A percentile compares a stretch with the other conserved stretches of the same genome.
These are phyloP conservation scores for Hyposoter didymator DNA, from an alignment of 2,888 invertebrate species.

Conservation along the genomic window DNA sequence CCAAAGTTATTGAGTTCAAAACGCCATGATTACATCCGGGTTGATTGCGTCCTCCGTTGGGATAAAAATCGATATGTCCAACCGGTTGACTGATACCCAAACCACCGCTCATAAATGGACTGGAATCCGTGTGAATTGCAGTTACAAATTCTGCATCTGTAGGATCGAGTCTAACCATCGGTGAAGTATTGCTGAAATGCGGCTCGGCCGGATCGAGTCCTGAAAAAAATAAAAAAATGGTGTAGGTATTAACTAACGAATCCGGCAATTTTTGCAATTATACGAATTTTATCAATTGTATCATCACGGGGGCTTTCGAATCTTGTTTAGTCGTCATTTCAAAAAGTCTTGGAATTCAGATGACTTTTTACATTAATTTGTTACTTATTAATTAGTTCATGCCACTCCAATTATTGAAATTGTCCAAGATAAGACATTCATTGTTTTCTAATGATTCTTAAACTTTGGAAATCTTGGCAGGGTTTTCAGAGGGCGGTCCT, in stretches of 20 bases:
- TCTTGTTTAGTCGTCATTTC: too few relatives aligned
- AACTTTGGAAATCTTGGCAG: neutral
- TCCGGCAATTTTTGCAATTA: neutral
- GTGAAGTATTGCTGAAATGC: conserved; percentile 92
- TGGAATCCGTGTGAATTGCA: conserved; percentile 94
- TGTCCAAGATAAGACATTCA: neutral
- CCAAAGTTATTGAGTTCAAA: conserved; percentile 87
- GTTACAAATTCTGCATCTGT: conserved; percentile 96
- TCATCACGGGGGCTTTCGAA: too few relatives aligned
- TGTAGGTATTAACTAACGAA: too few relatives aligned
- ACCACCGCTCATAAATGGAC: conserved; percentile 90
- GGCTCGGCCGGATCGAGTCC: conserved; percentile 96
- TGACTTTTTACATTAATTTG: too few relatives aligned
- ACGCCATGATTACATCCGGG: conserved; percentile 88
- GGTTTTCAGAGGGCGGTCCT: neutral
- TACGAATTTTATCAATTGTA: neutral
- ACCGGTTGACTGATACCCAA: conserved; percentile 93
- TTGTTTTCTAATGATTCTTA: neutral
- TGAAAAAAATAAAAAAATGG: conserved; percentile 68
- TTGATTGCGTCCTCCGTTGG: conserved; percentile 94
- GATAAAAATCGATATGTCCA: conserved; percentile 96
- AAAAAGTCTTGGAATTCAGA: too few relatives aligned
- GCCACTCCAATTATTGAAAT: neutral
- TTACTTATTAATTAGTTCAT: neutral
- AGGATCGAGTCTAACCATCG: conserved; percentile 93